A percentile compares a stretch with the other conserved stretches of the same genome.
Conservation (phyloP, 2,888 invertebrate genomes). For the Napeogenes sylphis region DNA sequence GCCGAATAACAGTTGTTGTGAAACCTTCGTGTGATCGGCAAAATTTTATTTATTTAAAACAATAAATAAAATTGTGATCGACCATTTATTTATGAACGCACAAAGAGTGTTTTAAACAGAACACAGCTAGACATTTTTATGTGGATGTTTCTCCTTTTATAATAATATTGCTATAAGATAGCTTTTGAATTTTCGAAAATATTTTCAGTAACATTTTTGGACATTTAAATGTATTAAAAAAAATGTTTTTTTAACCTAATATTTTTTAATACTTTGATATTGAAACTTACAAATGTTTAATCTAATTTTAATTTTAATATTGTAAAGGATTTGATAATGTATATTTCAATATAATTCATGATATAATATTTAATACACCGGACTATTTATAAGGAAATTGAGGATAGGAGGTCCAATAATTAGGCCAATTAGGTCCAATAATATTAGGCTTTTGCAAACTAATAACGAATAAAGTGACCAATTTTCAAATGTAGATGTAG, state of each 20-base stretch:
- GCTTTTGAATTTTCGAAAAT: too few relatives aligned
- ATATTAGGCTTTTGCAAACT: constrained; percentile 1
- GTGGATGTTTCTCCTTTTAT: not conserved
- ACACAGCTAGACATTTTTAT: not conserved
- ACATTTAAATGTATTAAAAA: not conserved
- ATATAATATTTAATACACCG: too few relatives aligned
- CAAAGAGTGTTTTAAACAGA: not conserved
- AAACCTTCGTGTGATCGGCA: not conserved
- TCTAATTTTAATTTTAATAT: not conserved
- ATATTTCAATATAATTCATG: too few relatives aligned
- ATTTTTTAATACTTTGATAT: not conserved
- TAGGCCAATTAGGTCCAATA: not conserved
- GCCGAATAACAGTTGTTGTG: too few relatives aligned
- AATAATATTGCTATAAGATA: not conserved
- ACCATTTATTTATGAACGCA: not conserved
- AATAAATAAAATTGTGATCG: not conserved
- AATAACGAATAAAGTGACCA: not conserved
- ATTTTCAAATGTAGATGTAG: too few relatives aligned
- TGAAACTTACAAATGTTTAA: not conserved
- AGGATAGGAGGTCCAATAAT: not conserved
- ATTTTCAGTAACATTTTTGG: not conserved
- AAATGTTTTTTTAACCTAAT: too few relatives aligned
- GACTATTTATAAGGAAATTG: too few relatives aligned
- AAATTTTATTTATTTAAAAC: not conserved
- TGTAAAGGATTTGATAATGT: not conserved